Base-by-base conservation (phyloP, 2,888 invertebrate genomes). In the Chromoteleia sp. region DNA sequence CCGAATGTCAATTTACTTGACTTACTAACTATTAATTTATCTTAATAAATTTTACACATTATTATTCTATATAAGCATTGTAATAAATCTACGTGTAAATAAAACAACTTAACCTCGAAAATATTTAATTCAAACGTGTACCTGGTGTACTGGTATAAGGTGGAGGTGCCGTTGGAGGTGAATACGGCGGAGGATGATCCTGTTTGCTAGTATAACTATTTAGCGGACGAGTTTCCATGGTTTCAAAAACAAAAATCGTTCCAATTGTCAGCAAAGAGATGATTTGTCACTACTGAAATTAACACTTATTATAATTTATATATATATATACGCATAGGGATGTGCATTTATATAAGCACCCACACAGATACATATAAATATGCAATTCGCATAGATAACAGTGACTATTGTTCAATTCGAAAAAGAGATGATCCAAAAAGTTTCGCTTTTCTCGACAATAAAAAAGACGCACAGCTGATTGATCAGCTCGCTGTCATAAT, bases 151-250 rank as follows among this genome's bases (percentile, higher is more conserved):
- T 56, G 12, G 19, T 59, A 14, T 71, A 71, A 5, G 71, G 61
- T n/a, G 73, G 73, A 33, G 73, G 73, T 25, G 73, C 61, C 3
- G 61, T 73, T 6, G 73, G 73, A 17, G 71, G 71, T 15, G 74
- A 45, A 25, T 74, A 74, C 1, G 74, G 74, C 0, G 74, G 74
- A 12, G 74, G 74, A 43, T 52, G 0, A n/a, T 68, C 67, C 10
- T 21, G 19, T 39, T 50, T 65, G 10, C 15, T 30, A 12, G 33
- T n/a, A 41, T 39, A 6, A 6, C 14, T 29, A 12, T 3, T 43
- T 2, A 58, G 25, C 25, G 41, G 58, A 2, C 14, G n/a, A 19
- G 1, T 41, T 10, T 58, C 58, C 58, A 58, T 58, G 25, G 1
- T 58, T 58, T 8, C 8, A 33, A 15, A 14, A 33, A 15, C 7